Evolutionary conservation across 2,113 vertebrate species (phyloP), one percentile per base, ranked within the genome.

Genomic region (Zosterops lateralis): DNA sequence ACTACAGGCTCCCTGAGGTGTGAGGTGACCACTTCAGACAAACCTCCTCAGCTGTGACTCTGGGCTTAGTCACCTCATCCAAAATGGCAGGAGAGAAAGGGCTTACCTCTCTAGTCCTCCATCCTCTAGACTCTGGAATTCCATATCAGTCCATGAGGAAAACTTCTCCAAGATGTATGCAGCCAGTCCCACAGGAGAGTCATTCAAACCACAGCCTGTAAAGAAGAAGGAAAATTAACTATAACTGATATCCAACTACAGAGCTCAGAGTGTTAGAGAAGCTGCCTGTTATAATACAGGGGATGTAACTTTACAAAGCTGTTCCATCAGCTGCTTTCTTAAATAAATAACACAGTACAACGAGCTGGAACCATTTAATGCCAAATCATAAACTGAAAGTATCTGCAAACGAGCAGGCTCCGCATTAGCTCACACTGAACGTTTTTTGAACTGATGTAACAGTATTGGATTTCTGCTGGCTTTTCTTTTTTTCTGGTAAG

Each of bases 151-250:
- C 98, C 98, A 98, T 0, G 96, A 97, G 14, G 97, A 98, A 89
- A 98, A 98, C 80, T 98, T 98, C 93, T 98, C 98, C 60, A 98
- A 75, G 65, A 98, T 97, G 47, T 98, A 98, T 7, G 98, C 96
- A 11, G 98, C 98, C 92, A 98, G 92, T 13, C 98, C 98, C n/a
- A 96, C 96, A 0, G 98, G 98, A 44, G 98, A 98, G 90, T 98
- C 97, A 36, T 98, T 98, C 85, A 98, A 94, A 21, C 93, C 97
- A 47, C 97, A 98, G 65, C 98, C 98, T 98, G 86, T 17, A 58
- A 53, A 40, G 57, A 51, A 85, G 7, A 26, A 85, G 31, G 57
- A 19, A 54, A 57, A 34, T 20, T 4, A 74, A 61, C 12, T 12
- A 9, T 10, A 74, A 82, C n/a, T 56, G 11, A 22, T 71, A 70